phyloP scores from a whole-genome alignment of 2,797 vertebrate species.

The Microctenopoma stevenorrisi region DNA sequence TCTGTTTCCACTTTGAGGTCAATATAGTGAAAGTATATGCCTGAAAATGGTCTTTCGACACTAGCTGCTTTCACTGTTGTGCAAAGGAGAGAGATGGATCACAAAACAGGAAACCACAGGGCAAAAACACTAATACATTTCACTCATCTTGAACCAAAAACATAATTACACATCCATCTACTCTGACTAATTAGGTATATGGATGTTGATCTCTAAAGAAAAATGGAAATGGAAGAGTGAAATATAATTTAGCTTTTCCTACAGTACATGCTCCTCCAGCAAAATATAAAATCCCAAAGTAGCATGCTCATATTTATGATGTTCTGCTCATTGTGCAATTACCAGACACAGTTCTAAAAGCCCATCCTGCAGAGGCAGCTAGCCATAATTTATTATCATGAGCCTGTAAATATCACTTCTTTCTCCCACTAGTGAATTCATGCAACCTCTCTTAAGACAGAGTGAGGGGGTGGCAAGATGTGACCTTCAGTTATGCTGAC shows the following conservation, averaged over 20 bases:
- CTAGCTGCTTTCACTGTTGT: neutral
- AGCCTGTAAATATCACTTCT: conserved; percentile 55
- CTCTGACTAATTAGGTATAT: conserved; percentile 33
- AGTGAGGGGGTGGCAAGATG: conserved; percentile 29
- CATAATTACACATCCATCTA: conserved; percentile 17
- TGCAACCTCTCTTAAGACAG: conserved; percentile 23
- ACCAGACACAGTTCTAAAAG: conserved; percentile 45
- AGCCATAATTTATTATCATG: conserved; percentile 46
- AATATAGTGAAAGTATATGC: neutral
- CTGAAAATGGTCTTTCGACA: neutral
- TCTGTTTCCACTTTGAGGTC: conserved; percentile 27
- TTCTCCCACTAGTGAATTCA: conserved; percentile 9
- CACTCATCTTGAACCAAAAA: conserved; percentile 4
- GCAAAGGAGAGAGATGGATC: neutral
- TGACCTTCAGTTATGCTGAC: conserved; percentile 53
- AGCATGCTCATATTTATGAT: conserved; percentile 63
- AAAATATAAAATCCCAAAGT: conserved; percentile 61
- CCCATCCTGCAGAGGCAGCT: conserved; percentile 31
- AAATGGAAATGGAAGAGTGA: conserved; percentile 33
- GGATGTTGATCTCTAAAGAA: conserved; percentile 43
- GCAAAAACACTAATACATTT: neutral
- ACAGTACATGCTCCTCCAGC: conserved; percentile 30
- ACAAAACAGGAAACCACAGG: conserved; percentile 1
- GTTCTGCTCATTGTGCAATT: conserved; percentile 65
- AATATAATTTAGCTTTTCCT: conserved; percentile 23